Percentiles rank a stretch among this genome's conserved stretches.
Conservation (phyloP, 2,113 vertebrate genomes). For the Halcyon malimbica region DNA sequence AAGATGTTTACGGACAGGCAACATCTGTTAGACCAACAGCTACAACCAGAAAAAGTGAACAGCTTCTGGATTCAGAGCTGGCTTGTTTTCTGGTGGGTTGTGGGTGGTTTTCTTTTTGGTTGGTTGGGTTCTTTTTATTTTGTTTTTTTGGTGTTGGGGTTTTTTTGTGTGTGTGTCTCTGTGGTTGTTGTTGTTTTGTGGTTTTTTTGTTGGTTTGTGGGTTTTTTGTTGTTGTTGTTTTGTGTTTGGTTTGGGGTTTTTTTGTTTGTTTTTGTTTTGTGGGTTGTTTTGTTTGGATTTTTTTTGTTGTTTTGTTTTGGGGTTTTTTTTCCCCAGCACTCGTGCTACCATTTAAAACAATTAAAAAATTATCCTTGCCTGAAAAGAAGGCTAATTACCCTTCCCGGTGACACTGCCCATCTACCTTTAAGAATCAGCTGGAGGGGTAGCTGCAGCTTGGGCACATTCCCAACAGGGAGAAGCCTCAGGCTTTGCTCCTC, state of each 20-base stretch:
- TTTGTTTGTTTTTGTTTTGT: too few species aligned
- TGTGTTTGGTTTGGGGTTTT: too few species aligned
- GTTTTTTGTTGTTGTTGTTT: too few species aligned
- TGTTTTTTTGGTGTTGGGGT: too few species aligned
- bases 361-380: background rate
- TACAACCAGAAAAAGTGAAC: background rate
- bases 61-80: background rate
- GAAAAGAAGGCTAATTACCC: background rate
- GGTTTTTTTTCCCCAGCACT: background rate
- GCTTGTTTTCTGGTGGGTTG: background rate
- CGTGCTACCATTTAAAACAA: background rate
- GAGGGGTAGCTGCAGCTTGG: background rate
- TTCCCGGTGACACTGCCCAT: background rate
- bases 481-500: constrained; percentile 23
- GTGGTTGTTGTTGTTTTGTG: too few species aligned
- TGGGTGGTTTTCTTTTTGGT: too few species aligned
- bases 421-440: background rate
- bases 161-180: too few species aligned
- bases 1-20: background rate
- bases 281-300: too few species aligned
- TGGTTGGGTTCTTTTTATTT: background rate
- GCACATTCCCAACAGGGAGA: background rate
- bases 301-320: background rate
- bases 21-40: background rate
- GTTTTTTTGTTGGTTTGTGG: too few species aligned